Percentiles rank a stretch among this genome's conserved stretches.
Evolutionary conservation across 1,140 invertebrate species (phyloP).

Genomic region (Hirudo medicinalis): DNA sequence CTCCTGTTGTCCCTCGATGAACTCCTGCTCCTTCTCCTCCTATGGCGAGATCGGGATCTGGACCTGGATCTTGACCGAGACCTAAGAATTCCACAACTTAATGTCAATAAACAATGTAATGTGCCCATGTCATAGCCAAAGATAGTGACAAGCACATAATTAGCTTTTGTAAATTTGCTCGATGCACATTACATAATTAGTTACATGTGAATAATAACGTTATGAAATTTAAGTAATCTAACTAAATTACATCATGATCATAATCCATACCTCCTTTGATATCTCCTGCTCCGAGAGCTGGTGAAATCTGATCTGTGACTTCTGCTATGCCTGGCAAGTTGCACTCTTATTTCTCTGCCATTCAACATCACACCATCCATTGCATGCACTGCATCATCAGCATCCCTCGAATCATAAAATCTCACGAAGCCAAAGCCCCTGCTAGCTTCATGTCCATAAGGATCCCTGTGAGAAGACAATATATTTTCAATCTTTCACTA

Average conservation of each 20-base stretch:
- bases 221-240: no score
- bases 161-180: no score
- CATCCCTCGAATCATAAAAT: conserved; percentile 86
- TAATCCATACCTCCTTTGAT: neutral
- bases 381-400: conserved; percentile 79
- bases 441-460: conserved; percentile 73
- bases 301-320: conserved; percentile 47
- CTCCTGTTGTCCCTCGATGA: conserved; percentile 14
- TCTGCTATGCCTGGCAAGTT: conserved; percentile 86
- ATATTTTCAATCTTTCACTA: neutral
- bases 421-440: conserved; percentile 93
- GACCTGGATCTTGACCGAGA: conserved; percentile 31
- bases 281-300: neutral
- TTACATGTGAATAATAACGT: no score
- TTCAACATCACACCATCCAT: conserved; percentile 86
- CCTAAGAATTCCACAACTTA: conserved; percentile 23
- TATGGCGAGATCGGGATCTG: neutral
- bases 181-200: no score
- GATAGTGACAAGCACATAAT: no score
- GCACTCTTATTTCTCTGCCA: conserved; percentile 86
- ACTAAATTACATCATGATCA: neutral
- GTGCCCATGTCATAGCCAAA: no score
- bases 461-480: conserved; percentile 52
- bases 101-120: neutral
- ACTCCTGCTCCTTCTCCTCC: neutral